Conservation (phyloP, 2,888 invertebrate genomes). For the Dolichomitus sp. region DNA sequence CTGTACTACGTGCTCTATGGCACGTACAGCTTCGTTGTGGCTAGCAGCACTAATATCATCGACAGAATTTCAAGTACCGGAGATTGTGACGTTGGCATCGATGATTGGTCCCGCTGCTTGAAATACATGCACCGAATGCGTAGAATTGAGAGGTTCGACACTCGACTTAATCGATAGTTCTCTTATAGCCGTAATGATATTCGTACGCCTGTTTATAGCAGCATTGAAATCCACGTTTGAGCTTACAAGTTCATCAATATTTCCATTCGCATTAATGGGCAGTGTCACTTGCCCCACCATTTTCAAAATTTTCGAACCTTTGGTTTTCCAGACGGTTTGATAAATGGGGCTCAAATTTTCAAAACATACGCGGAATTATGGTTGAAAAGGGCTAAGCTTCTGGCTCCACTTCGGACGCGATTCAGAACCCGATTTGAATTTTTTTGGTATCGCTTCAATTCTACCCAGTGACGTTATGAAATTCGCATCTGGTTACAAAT, state of each 20-base stretch:
- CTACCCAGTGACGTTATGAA: no score
- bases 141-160: slow-evolving; percentile 44
- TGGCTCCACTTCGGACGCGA: no score
- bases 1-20: slow-evolving; percentile 2
- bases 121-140: slow-evolving; percentile 32
- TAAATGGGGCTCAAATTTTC: no score
- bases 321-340: not conserved
- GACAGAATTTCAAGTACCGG: slow-evolving; percentile 44
- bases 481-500: no score
- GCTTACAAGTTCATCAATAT: not conserved
- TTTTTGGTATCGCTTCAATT: no score
- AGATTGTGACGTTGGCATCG: slow-evolving; percentile 32
- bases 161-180: slow-evolving; percentile 39
- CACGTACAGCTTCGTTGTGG: slow-evolving; percentile 16
- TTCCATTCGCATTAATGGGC: slow-evolving; percentile 35
- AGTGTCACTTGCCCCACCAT: slow-evolving; percentile 40
- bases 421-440: no score
- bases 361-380: no score
- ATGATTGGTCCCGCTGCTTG: slow-evolving; percentile 34
- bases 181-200: not conserved
- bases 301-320: not conserved
- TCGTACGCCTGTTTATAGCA: not conserved
- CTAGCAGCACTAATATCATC: slow-evolving; percentile 20
- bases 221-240: not conserved
- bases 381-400: no score